Base-by-base conservation (phyloP, 2,797 vertebrate species). In the Gymnopithys bicolor region DNA sequence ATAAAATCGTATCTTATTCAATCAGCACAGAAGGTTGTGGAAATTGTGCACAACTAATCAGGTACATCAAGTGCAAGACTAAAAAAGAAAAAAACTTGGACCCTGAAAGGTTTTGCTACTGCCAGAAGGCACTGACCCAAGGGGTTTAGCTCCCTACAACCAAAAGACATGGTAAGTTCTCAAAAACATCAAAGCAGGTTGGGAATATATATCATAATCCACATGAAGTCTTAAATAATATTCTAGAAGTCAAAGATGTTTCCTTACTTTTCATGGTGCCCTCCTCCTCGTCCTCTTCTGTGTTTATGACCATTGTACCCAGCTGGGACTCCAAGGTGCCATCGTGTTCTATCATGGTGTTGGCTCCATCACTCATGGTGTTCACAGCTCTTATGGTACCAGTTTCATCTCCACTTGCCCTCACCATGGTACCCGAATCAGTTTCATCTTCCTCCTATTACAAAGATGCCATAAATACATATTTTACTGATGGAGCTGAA, bases 201-300 rank as follows among this genome's bases (percentile, higher is more conserved):
- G 41, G 12, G 22, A 79, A 85, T 21, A 67, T 9, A 2, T 5
- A 69, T 48, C 52, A 79, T 0, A 66, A 43, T 35, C 28, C 35
- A 66, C 12, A 25, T 1, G 13, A 84, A 10, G 1, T 10, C 19
- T 41, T 30, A 32, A 52, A 33, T 3, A 37, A 64, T 32, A 37
- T 4, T 71, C 62, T 10, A 25, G 5, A 79, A 13, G 58, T 48
- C 78, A 76, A 62, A 93, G 71, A 41, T 7, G 28, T 22, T 77
- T 77, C 10, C 99, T 98, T 98, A 99, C 99, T 98, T 97, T 99
- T 99, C 99, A 99, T 99, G 13, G 99, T 99, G 17, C 99, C 99
- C 30, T 98, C 98, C 68, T 98, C 98, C 46, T 98, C 98, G 21
- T 99, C 98, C 1, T 99, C 99, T 7, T 99, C 98, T 0, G 98